A percentile compares a stretch with the other conserved stretches of the same genome.
Conservation (phyloP, 2,797 vertebrate species). For the Phrynocephalus guinanensis region DNA sequence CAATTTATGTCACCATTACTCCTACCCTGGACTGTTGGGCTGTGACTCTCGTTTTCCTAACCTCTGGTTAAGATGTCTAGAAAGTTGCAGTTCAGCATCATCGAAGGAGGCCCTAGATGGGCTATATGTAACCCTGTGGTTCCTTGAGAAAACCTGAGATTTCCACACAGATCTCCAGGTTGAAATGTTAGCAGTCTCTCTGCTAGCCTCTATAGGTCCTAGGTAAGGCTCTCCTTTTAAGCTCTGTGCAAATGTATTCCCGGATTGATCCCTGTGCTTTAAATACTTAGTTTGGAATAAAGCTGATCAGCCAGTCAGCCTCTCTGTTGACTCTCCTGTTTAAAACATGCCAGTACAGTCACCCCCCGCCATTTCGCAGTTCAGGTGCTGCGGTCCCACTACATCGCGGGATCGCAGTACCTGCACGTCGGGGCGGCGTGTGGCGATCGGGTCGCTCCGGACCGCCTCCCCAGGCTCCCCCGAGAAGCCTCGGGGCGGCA, state of each 20-base stretch:
- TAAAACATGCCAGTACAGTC: not conserved
- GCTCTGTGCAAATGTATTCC: not conserved
- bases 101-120: no score
- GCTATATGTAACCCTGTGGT: no score
- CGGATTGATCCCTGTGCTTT: not conserved
- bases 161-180: not conserved
- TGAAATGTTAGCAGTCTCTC: not conserved
- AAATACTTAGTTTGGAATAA: slow-evolving; percentile 4
- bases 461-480: no score
- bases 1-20: no score
- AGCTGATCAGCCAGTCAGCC: not conserved
- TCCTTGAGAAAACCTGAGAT: not conserved
- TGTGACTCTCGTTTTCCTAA: not conserved
- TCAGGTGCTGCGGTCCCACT: no score
- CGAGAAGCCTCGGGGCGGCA: no score
- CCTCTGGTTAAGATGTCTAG: not conserved
- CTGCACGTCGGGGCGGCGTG: no score
- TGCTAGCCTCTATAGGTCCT: not conserved
- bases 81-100: not conserved
- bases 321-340: not conserved
- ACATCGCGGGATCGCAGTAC: no score
- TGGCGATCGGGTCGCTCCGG: no score
- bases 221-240: not conserved
- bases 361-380: no score
- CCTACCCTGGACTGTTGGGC: not conserved